Evolutionary conservation across 1,140 invertebrate genomes (phyloP), one percentile per base, ranked within the genome.

Genomic region (Heliconius hermathena): DNA sequence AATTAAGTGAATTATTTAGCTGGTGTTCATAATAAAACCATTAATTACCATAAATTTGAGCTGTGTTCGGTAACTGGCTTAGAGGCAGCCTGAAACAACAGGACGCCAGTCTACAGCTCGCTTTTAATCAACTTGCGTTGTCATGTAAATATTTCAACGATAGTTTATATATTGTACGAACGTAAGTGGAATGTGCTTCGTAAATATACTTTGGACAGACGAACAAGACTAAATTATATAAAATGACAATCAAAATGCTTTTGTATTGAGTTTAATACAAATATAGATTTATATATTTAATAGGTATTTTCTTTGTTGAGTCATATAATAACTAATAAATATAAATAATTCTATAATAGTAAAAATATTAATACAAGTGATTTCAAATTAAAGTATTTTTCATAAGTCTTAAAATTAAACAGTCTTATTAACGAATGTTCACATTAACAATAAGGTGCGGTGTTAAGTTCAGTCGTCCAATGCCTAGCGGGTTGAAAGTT

Each of bases 1-100:
- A 20, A 75, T 66, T 60, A 57, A 57, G 20, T 22, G 9, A 74
- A 74, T 74, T 74, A 54, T 57, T 52, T 26, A 74, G 46, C 46
- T 13, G n/a, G 49, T 9, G 49, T 38, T 52, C 60, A 76, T 18
- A 80, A 80, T 74, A 80, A 77, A 74, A 38, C 52, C 38, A 52
- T 57, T 71, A 77, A 77, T 77, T 80, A 80, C 8, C 79, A 80
- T 80, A 80, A 80, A 73, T 76, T 75, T 74, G 52, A 77, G 75
- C 74, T 74, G 11, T 73, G 36, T 74, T 80, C 38, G 29, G 74
- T 73, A 74, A 74, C 52, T 72, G 57, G 71, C 77, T 80, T 74
- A 74, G 75, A 73, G 74, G 74, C 74, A 26, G 75, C 76, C 75
- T 81, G 75, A 81, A 81, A 77, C 79, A 81, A 77, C 76, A 81